phyloP scores from a whole-genome alignment of 2,797 vertebrate species.

The Gallinago stenura region DNA sequence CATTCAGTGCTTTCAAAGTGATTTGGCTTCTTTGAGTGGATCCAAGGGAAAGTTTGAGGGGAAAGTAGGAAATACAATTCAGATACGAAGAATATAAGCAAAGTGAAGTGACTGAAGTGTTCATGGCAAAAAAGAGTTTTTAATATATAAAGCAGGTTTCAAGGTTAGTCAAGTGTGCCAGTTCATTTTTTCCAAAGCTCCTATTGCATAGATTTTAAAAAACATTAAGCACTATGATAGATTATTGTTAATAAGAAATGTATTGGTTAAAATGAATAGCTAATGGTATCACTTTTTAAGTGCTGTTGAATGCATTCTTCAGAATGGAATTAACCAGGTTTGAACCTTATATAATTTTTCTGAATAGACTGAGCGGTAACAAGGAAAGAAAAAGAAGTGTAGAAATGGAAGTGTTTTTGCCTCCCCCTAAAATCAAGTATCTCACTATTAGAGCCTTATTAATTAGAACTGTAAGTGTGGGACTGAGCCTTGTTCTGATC shows the following conservation, averaged over 20 bases:
- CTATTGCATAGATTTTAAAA: constrained; percentile 62
- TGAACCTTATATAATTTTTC: background rate
- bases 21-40: constrained; percentile 23
- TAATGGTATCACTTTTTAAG: constrained; percentile 48
- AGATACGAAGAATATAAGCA: background rate
- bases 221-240: constrained; percentile 31
- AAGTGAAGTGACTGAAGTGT: constrained; percentile 19
- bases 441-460: background rate
- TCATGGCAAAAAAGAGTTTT: constrained; percentile 48
- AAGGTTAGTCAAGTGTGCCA: constrained; percentile 54
- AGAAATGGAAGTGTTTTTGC: background rate
- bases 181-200: constrained; percentile 58
- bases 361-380: background rate
- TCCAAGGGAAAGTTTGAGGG: background rate
- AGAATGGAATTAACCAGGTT: constrained; percentile 25
- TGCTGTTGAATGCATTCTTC: constrained; percentile 22
- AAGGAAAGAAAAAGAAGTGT: background rate
- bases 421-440: background rate
- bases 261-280: constrained; percentile 49
- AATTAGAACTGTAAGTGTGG: background rate
- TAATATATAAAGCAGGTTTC: constrained; percentile 55
- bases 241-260: constrained; percentile 55
- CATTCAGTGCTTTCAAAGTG: background rate
- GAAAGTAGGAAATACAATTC: constrained; percentile 9
- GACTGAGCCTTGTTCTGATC: background rate